Evolutionary conservation across 2,113 vertebrate genomes (phyloP), one percentile per base, ranked within the genome.

Genomic region (Pomatorhinus ruficollis): DNA sequence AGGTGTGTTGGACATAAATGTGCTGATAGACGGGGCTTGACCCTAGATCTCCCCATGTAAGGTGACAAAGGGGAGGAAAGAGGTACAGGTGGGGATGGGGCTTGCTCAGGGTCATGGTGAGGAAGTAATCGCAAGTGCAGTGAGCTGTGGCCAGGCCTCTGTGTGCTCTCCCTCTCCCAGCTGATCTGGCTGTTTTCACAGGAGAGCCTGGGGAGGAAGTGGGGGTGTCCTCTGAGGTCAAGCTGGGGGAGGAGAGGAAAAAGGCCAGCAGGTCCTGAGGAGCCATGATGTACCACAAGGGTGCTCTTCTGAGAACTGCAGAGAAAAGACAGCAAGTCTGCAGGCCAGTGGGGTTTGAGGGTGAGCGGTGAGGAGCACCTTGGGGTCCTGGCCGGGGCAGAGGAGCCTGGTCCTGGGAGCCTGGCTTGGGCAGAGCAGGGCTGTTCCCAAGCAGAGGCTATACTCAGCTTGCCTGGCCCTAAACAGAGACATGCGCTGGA

Each of bases 391-490:
- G 24, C 42, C 21, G 45, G 42, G 40, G 6, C 40, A 40, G 40
- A 40, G 40, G 12, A 15, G 40, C 19, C 12, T 56, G 56, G 24
- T 81, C 42, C 42, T 0, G 0, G 49, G 7, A 80, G 18, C 12
- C 47, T 70, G n/a, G 42, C 4, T 25, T 61, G 63, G 44, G 11
- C 37, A 91, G 31, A 60, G 42, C 12, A 70, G 23, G 6, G 16
- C 19, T 68, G 53, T 33, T 13, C 40, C 39, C 23, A 6, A 10
- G 27, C 6, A 33, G 21, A 25, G 56, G 25, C 21, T 49, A 3
- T 15, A 19, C 12, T 19, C 1, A 3, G 12, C 16, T n/a, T 3
- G 0, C 12, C 49, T 39, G 63, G 9, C 17, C 30, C 33, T 4
- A 7, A 17, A 12, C 6, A 9, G 16, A 44, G 37, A 11, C 2